Evolutionary conservation across 2,797 vertebrate genomes (phyloP), one percentile per base, ranked within the genome.

Genomic region (Parauchenoglanis ngamensis): DNA sequence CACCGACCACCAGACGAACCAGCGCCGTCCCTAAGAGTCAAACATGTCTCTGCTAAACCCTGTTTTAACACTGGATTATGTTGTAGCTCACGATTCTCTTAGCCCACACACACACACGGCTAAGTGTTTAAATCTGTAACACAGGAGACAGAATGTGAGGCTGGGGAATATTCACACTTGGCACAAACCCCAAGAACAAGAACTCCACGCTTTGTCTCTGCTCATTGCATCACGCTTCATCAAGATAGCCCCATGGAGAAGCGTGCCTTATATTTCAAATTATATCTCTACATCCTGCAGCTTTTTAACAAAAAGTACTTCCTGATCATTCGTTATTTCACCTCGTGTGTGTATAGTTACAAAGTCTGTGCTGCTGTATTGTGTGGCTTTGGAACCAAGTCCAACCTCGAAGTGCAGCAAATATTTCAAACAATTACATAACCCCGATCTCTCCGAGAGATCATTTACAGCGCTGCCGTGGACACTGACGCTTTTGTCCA

Each of bases 61-160:
- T 23, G 31, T 49, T 40, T 86, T 67, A 70, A 86, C 23, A 23
- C 52, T 12, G 87, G 83, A 75, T 87, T 90, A 87, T 77, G 83
- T 56, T 83, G 73, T 83, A 83, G 81, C 49, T 83, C 59, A 52
- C 49, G 17, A 35, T 28, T 46, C 80, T 59, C 11, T 72, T 85
- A 82, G 83, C 83, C 85, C n/a, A 57, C 76, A 31, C 76, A 57
- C 46, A 49, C 72, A 49, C 75, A 31, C 13, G 81, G 49, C 72
- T 5, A 7, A 83, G 40, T 31, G 73, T 88, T 81, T 81, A 87
- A 86, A 88, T 88, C 78, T 35, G 85, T 77, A 84, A 67, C 59
- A 63, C 59, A 85, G 35, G 46, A 56, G 56, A 89, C 85, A 63
- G 77, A 68, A 89, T 73, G 35, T 4, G 44, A 85, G 70, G 28